A percentile compares a stretch with the other conserved stretches of the same genome.
These are phyloP conservation scores for Drosophila nannoptera DNA, from an alignment of 1,140 invertebrate species.

Conservation along the genomic window DNA sequence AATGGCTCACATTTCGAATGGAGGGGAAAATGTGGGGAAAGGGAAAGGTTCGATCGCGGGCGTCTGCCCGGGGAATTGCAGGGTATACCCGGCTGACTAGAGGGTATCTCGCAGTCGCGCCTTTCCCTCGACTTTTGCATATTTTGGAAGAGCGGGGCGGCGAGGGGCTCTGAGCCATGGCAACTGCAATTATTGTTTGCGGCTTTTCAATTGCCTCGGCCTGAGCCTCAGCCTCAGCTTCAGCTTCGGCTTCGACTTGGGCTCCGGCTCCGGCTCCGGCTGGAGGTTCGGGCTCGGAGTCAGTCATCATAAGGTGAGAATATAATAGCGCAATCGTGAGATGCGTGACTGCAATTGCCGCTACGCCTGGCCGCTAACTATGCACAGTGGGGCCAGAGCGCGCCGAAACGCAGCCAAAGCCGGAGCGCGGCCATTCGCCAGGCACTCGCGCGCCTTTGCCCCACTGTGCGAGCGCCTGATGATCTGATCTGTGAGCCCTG, in stretches of 20 bases:
- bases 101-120: conserved; percentile 12
- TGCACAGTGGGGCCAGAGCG: conserved; percentile 34
- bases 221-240: neutral
- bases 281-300: conserved; percentile 43
- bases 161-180: conserved; percentile 49
- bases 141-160: conserved; percentile 5
- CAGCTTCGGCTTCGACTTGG: conserved; percentile 26
- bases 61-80: no score
- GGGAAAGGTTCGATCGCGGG: no score
- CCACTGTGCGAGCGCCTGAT: conserved; percentile 40
- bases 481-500: conserved; percentile 49
- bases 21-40: no score
- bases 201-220: conserved; percentile 70
- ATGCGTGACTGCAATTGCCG: conserved; percentile 76
- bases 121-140: neutral
- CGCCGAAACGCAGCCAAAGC: neutral
- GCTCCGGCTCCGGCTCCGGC: conserved; percentile 37
- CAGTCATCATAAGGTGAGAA: conserved; percentile 77
- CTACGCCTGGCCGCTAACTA: conserved; percentile 57
- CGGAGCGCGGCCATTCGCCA: neutral
- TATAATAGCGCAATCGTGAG: conserved; percentile 76
- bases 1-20: no score
- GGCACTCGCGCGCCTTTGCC: neutral
- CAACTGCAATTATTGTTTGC: conserved; percentile 76
- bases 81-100: neutral